Evolutionary conservation across 2,113 vertebrate species (phyloP).

Genomic region (Clarias macrocephalus): DNA sequence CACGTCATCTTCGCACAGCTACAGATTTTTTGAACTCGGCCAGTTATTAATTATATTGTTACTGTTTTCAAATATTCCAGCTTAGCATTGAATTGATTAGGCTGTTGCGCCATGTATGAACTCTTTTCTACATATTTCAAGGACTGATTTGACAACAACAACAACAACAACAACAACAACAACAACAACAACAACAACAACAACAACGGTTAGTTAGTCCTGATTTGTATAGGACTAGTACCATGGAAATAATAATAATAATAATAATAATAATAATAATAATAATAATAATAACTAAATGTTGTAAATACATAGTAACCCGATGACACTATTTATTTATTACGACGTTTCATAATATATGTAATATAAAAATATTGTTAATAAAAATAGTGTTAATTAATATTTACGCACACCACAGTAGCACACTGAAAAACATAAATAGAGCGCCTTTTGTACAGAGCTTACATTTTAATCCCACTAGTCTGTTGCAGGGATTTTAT

Average conservation of each 20-base stretch:
- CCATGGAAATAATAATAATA: background rate
- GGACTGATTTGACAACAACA: background rate
- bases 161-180: background rate
- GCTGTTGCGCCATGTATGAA: background rate
- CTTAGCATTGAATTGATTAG: background rate
- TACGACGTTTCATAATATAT: background rate
- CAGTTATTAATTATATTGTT: background rate
- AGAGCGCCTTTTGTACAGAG: background rate
- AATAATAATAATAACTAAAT: background rate
- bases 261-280: no score
- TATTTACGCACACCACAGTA: background rate
- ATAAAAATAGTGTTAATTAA: background rate
- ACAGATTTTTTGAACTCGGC: conserved; percentile 30
- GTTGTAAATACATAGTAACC: background rate
- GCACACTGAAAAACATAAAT: background rate
- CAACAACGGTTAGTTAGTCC: background rate
- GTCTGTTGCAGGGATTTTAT: background rate
- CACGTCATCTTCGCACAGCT: conserved; percentile 48
- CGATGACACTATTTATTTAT: background rate
- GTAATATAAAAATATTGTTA: background rate
- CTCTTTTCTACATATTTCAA: background rate
- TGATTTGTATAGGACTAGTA: background rate
- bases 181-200: background rate
- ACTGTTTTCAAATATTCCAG: background rate
- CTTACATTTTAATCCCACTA: background rate